Percentiles rank a stretch among this genome's conserved stretches.
Evolutionary conservation across 2,797 vertebrate genomes (phyloP).

Genomic region (Enteromius paludinosus): DNA sequence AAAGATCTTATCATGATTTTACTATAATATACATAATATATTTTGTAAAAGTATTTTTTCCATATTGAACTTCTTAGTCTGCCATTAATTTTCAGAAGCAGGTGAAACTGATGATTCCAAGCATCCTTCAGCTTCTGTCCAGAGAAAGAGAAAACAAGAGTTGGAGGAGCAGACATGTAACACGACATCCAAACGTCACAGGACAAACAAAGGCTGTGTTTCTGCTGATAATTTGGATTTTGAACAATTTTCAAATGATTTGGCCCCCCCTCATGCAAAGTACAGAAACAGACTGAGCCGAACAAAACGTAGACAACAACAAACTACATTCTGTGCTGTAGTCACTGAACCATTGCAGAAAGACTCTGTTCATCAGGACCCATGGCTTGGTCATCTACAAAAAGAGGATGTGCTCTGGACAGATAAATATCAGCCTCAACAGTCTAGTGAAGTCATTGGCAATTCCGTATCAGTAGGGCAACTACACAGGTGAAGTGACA

Average conservation of each 20-base stretch:
- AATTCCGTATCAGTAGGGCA: constrained; percentile 83
- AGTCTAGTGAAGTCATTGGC: constrained; percentile 86
- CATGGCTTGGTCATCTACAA: constrained; percentile 41
- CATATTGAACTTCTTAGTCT: neutral
- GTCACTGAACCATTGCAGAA: constrained; percentile 7
- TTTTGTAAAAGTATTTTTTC: neutral
- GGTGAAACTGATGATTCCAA: neutral
- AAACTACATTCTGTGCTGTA: neutral
- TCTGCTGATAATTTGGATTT: neutral
- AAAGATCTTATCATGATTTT: neutral
- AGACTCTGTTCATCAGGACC: constrained; percentile 3
- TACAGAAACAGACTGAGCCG: constrained; percentile 64
- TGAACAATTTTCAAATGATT: neutral
- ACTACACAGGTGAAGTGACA: constrained; percentile 80
- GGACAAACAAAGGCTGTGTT: neutral
- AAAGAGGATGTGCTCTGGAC: constrained; percentile 89
- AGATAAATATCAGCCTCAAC: constrained; percentile 89
- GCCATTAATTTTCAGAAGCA: neutral
- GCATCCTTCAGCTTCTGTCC: neutral
- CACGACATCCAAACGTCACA: constrained; percentile 3
- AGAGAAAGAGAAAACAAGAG: constrained; percentile 45
- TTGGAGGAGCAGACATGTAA: neutral
- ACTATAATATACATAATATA: neutral
- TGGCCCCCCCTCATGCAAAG: neutral
- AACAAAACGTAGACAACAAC: constrained; percentile 57